phyloP scores from a whole-genome alignment of 2,113 vertebrate species.

The Pachypanchax playfairii region DNA sequence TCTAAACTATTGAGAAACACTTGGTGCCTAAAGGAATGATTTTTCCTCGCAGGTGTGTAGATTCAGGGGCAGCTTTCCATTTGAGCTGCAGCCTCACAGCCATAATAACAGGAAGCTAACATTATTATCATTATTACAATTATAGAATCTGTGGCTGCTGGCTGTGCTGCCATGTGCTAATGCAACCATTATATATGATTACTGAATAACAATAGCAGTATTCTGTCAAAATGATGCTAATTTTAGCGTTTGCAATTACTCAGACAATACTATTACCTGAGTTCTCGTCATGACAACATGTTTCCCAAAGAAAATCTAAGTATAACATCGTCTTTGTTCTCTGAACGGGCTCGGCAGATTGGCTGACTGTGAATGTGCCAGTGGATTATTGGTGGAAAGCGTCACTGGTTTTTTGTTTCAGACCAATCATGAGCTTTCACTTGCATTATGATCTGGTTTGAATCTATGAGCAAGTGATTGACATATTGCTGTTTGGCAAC shows the following conservation, averaged over 20 bases:
- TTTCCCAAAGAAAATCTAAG: slow-evolving; percentile 27
- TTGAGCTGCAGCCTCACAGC: slow-evolving; percentile 29
- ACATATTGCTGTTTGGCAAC: slow-evolving; percentile 70
- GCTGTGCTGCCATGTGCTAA: slow-evolving; percentile 45
- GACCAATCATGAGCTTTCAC: slow-evolving; percentile 38
- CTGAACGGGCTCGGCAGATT: slow-evolving; percentile 14
- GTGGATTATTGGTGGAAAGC: slow-evolving; percentile 16
- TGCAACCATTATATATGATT: slow-evolving; percentile 69
- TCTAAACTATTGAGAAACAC: slow-evolving; percentile 10
- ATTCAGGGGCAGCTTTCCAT: slow-evolving; percentile 17
- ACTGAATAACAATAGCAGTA: slow-evolving; percentile 53
- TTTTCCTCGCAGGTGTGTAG: slow-evolving; percentile 8
- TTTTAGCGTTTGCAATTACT: slow-evolving; percentile 44
- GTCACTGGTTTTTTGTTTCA: slow-evolving; percentile 17
- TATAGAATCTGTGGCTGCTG: slow-evolving; percentile 53
- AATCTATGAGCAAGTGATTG: slow-evolving; percentile 65
- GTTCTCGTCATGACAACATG: slow-evolving; percentile 34
- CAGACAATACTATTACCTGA: slow-evolving; percentile 42
- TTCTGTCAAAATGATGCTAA: slow-evolving; percentile 56
- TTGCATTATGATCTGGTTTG: slow-evolving; percentile 47
- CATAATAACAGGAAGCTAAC: slow-evolving; percentile 71
- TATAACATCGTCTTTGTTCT: slow-evolving; percentile 40
- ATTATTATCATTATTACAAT: slow-evolving; percentile 64
- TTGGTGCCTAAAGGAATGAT: slow-evolving; percentile 6
- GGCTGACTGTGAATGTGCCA: slow-evolving; percentile 7